phyloP scores from a whole-genome alignment of 1,140 invertebrate species.

The Chelonus insularis region DNA sequence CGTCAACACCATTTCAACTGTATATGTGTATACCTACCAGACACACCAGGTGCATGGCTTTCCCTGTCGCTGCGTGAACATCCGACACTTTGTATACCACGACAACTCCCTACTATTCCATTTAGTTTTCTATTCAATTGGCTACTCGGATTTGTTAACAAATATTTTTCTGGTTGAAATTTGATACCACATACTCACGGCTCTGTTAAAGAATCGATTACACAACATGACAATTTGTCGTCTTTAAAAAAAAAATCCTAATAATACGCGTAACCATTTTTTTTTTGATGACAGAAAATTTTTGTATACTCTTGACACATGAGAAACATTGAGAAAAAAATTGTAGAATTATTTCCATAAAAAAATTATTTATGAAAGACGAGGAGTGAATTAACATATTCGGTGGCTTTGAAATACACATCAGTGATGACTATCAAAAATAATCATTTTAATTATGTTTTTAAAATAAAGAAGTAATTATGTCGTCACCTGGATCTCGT shows the following conservation, averaged over 20 bases:
- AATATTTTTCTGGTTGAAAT: constrained; percentile 27
- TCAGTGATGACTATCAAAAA: background rate
- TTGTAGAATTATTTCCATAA: no score
- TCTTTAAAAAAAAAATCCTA: background rate
- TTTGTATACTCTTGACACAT: no score
- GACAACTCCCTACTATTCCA: constrained; percentile 4
- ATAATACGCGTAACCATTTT: no score
- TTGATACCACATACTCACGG: constrained; percentile 12
- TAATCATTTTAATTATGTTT: constrained; percentile 3
- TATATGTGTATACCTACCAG: no score
- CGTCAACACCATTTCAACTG: no score
- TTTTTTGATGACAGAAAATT: no score
- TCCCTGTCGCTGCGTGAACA: constrained; percentile 20
- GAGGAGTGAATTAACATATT: no score
- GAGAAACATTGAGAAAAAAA: no score
- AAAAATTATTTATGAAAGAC: no score
- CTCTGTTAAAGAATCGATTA: background rate
- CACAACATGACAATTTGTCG: background rate
- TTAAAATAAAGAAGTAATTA: constrained; percentile 5
- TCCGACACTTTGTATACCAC: constrained; percentile 27
- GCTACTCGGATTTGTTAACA: constrained; percentile 25
- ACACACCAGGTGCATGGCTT: constrained; percentile 18
- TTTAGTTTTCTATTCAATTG: constrained; percentile 21
- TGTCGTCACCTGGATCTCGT: constrained; percentile 3
- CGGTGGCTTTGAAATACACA: no score